Conservation (phyloP, 2,888 invertebrate species). For the Oasisia sp. region DNA sequence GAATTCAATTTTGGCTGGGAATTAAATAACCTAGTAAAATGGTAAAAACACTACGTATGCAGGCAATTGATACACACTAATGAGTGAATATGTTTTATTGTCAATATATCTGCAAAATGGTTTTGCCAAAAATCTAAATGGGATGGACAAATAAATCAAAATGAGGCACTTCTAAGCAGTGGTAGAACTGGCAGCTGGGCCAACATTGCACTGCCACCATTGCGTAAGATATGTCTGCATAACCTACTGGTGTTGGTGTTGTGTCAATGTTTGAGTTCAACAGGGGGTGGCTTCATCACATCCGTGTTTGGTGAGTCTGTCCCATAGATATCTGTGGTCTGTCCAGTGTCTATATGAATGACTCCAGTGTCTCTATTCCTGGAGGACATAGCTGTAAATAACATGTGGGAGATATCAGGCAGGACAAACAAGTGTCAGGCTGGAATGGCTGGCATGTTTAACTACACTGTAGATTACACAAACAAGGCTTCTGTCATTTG, state of each 20-base stretch:
- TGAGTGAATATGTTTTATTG: too few species aligned
- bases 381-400: not conserved
- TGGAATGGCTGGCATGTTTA: slow-evolving; percentile 3
- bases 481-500: not conserved
- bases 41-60: too few species aligned
- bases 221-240: not conserved
- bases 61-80: too few species aligned
- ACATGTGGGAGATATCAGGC: not conserved
- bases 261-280: not conserved
- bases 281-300: not conserved
- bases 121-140: too few species aligned
- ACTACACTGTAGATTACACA: not conserved
- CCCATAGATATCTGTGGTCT: too few species aligned
- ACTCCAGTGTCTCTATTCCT: not conserved
- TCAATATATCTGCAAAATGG: too few species aligned
- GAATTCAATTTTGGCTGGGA: too few species aligned
- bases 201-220: not conserved
- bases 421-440: not conserved
- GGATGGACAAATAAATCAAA: not conserved
- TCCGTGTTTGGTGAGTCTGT: not conserved
- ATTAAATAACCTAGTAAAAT: too few species aligned
- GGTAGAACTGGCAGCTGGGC: not conserved
- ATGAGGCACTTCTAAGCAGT: not conserved
- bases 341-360: not conserved
- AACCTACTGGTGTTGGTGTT: not conserved